These are phyloP conservation scores for Diadromus collaris DNA, from an alignment of 2,888 invertebrate species.

Conservation along the genomic window DNA sequence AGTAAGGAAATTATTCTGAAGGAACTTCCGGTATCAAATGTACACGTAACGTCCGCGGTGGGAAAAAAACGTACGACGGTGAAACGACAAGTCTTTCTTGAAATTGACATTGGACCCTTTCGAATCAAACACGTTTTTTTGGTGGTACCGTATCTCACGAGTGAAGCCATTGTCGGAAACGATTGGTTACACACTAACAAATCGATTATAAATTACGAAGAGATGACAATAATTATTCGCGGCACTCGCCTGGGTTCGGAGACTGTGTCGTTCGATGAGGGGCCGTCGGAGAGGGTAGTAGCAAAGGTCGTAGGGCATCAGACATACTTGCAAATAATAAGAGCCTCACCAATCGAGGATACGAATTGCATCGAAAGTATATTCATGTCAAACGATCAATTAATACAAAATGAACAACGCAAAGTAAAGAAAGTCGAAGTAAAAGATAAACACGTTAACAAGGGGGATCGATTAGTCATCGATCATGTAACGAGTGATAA, in stretches of 20 bases:
- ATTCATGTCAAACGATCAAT: neutral
- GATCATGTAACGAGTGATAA: no score
- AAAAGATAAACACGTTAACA: neutral
- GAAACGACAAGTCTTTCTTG: conserved; percentile 53
- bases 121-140: conserved; percentile 2
- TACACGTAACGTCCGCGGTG: conserved; percentile 47
- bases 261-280: conserved; percentile 36
- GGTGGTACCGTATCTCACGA: conserved; percentile 51
- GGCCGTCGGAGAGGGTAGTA: conserved; percentile 56
- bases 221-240: conserved; percentile 23
- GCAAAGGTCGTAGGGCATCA: neutral
- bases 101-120: conserved; percentile 46
- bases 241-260: conserved; percentile 25
- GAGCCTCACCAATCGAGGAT: neutral
- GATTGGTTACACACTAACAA: conserved; percentile 57
- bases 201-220: conserved; percentile 46
- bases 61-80: conserved; percentile 52
- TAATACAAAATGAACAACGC: neutral
- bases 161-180: conserved; percentile 57
- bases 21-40: conserved; percentile 52
- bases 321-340: conserved; percentile 4
- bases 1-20: conserved; percentile 47
- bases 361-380: neutral
- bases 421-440: neutral
- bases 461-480: neutral